phyloP scores from a whole-genome alignment of 2,797 vertebrate genomes.

The Naso thynnoides region DNA sequence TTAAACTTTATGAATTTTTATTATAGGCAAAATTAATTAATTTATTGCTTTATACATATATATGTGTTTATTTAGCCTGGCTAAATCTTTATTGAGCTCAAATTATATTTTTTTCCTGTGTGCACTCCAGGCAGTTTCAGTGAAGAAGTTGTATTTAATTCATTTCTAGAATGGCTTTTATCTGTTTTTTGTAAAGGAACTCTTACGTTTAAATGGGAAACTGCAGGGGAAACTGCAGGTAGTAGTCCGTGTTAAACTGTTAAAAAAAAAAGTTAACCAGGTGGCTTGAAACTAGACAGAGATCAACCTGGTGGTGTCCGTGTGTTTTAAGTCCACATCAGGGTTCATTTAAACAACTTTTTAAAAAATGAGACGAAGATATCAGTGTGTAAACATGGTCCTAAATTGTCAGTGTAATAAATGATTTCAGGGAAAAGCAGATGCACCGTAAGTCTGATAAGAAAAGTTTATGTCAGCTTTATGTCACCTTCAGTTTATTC shows the following conservation, averaged over 20 bases:
- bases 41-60: too few species aligned
- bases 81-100: too few species aligned
- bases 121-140: too few species aligned
- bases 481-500: neutral
- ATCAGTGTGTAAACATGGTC: neutral
- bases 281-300: neutral
- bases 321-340: neutral
- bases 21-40: too few species aligned
- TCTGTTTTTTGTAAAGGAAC: too few species aligned
- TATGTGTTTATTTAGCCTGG: too few species aligned
- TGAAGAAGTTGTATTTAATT: too few species aligned
- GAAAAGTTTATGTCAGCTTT: conserved; percentile 2
- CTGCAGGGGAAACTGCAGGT: neutral
- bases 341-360: neutral
- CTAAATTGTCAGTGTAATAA: neutral
- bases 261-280: neutral
- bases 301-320: neutral
- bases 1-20: too few species aligned
- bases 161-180: too few species aligned
- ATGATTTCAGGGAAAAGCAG: conserved; percentile 8
- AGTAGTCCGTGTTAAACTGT: neutral
- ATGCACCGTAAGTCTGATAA: neutral
- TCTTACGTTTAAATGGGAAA: too few species aligned
- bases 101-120: too few species aligned
- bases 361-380: neutral